These are phyloP conservation scores for Drosophila grimshawi DNA, from an alignment of 1,140 invertebrate species.

Conservation along the genomic window DNA sequence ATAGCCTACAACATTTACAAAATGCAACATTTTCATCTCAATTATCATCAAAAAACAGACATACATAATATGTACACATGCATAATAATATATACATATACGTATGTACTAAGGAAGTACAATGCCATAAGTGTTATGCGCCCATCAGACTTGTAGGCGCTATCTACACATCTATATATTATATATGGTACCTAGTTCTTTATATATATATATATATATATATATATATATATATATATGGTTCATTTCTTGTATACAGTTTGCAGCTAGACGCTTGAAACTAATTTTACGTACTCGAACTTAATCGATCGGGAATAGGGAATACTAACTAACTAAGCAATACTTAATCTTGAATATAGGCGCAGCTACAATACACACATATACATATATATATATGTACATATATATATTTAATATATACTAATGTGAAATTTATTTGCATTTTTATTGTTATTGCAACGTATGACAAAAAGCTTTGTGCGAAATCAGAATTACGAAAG, in stretches of 20 bases:
- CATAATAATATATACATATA: no score
- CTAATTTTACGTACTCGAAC: slow-evolving; percentile 49
- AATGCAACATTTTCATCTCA: slow-evolving; percentile 33
- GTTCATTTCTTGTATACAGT: background rate
- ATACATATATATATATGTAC: slow-evolving; percentile 35
- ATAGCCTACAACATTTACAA: slow-evolving; percentile 46
- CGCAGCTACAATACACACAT: slow-evolving; percentile 37
- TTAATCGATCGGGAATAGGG: slow-evolving; percentile 6
- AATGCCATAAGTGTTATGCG: slow-evolving; percentile 15
- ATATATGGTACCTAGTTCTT: slow-evolving; percentile 3
- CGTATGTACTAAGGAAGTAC: background rate
- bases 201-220: slow-evolving; percentile 17
- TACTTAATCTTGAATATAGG: slow-evolving; percentile 28
- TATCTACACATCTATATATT: slow-evolving; percentile 26
- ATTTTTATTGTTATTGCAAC: slow-evolving; percentile 27
- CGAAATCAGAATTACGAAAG: slow-evolving; percentile 31
- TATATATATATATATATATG: slow-evolving; percentile 27
- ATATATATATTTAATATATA: slow-evolving; percentile 20
- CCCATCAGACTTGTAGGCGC: slow-evolving; percentile 17
- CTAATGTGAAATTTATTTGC: slow-evolving; percentile 9
- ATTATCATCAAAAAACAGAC: slow-evolving; percentile 1
- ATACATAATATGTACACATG: background rate
- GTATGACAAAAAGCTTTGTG: slow-evolving; percentile 27
- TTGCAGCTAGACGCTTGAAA: slow-evolving; percentile 38
- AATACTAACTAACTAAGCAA: slow-evolving; percentile 31